phyloP scores from a whole-genome alignment of 2,888 invertebrate genomes.

The Patella ulyssiponensis region DNA sequence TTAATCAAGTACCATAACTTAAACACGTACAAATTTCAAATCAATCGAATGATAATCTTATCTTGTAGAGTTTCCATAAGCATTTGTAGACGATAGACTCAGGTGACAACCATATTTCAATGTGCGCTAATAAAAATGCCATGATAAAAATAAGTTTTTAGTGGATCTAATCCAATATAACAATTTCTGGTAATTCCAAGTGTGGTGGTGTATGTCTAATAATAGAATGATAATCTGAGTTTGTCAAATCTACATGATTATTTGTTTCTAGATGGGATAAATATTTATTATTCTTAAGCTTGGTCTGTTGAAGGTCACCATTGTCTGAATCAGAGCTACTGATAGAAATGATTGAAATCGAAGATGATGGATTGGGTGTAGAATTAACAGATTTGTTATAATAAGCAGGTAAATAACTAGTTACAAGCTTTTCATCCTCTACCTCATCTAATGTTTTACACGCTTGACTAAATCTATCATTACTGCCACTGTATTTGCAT shows the following conservation, averaged over 20 bases:
- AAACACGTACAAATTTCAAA: too few species aligned
- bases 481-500: too few species aligned
- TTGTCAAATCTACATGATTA: neutral
- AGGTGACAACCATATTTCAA: neutral
- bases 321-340: constrained; percentile 3
- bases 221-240: neutral
- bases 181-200: too few species aligned
- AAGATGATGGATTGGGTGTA: neutral
- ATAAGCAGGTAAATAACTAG: neutral
- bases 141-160: too few species aligned
- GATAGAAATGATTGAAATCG: neutral
- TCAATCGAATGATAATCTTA: too few species aligned
- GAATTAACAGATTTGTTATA: neutral
- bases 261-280: neutral
- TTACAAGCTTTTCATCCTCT: neutral
- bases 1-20: too few species aligned
- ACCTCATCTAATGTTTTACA: neutral
- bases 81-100: too few species aligned
- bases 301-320: neutral
- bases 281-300: neutral
- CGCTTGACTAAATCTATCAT: too few species aligned
- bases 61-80: too few species aligned
- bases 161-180: too few species aligned
- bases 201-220: neutral
- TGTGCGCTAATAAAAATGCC: too few species aligned